Base-by-base conservation (phyloP, 2,797 vertebrate species). In the Erpetoichthys calabaricus region DNA sequence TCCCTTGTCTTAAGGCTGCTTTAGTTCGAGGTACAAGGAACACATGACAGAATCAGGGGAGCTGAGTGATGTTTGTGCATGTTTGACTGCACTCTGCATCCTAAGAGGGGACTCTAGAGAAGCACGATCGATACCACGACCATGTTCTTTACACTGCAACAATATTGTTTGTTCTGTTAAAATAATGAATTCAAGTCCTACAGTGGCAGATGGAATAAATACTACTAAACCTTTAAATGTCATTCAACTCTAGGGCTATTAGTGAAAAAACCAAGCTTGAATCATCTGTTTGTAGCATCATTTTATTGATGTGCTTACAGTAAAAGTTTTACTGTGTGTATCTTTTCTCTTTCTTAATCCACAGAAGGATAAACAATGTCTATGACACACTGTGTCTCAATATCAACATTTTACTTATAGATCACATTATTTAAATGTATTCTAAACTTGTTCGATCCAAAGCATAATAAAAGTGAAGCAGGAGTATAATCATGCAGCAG, bases 211-310 rank as follows among this genome's bases (percentile, higher is more conserved):
- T 88, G 78, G 84, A 82, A 75, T 79, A 86, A 87, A 75, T 62
- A 57, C 74, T 77, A 73, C 76, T 78, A 76, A 84, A 84, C 75
- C 80, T 74, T 79, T 80, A 76, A 76, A 78, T 79, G 84, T 87
- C 86, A 89, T 81, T 90, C 86, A 89, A 76, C 76, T 90, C 86
- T 90, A 86, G 83, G 82, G 73, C 70, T 76, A 80, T 76, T 76
- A 79, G 72, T 78, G 70, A 72, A 68, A 63, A 82, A 80, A 73
- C 69, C 70, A 70, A 77, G 67, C 68, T 78, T 64, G 68, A 66
- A 76, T 73, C 72, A 68, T 67, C 69, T 68, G 74, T 77, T 67
- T 65, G 67, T 65, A 69, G 67, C 83, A 84, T 86, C 82, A 84
- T 82, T 78, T 80, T 25, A 25, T 25, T 25, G 25, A 25, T 25